Evolutionary conservation across 2,888 invertebrate genomes (phyloP).

Genomic region (Dinocampus coccinellae): DNA sequence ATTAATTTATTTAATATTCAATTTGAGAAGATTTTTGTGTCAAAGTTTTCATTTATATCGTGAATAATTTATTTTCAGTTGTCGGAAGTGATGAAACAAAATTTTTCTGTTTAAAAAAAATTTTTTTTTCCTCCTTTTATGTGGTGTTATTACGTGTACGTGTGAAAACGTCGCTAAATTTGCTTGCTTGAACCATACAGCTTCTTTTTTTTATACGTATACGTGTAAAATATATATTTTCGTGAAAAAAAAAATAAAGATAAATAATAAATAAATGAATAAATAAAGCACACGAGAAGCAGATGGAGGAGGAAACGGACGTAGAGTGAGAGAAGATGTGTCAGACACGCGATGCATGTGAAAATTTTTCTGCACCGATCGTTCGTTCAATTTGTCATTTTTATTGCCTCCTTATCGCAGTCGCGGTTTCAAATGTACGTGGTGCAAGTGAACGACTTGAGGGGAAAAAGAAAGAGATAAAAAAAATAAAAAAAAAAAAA

Average conservation of each 20-base stretch:
- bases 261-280: too few species aligned
- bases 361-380: conserved; percentile 47
- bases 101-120: too few species aligned
- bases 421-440: conserved; percentile 37
- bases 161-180: conserved; percentile 33
- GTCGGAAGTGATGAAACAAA: neutral
- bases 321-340: conserved; percentile 11
- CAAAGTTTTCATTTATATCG: neutral
- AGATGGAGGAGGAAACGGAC: neutral
- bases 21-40: too few species aligned
- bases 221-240: neutral
- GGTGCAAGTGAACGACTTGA: conserved; percentile 2
- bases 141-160: conserved; percentile 37
- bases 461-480: neutral
- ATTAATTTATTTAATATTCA: too few species aligned
- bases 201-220: neutral
- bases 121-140: neutral
- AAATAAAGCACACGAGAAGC: neutral
- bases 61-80: neutral
- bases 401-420: conserved; percentile 50
- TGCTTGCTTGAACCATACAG: neutral
- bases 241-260: neutral
- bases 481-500: neutral
- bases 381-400: conserved; percentile 57
- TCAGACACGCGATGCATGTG: conserved; percentile 35